Conservation (phyloP, 2,888 invertebrate genomes). For the Tetranychus piercei region DNA sequence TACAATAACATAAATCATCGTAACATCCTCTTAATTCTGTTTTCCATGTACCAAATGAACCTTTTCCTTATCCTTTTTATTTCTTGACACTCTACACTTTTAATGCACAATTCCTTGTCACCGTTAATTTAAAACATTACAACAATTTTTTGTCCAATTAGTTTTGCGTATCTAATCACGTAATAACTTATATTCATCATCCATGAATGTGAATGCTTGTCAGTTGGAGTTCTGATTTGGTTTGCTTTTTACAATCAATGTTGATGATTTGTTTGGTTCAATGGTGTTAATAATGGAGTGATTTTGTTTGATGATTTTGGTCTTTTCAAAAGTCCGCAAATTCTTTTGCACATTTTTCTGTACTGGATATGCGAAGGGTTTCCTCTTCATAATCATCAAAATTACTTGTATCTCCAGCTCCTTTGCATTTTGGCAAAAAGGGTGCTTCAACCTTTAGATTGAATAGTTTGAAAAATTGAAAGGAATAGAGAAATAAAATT, state of each 20-base stretch:
- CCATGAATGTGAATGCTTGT: neutral
- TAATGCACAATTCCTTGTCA: neutral
- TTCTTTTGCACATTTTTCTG: slow-evolving; percentile 98
- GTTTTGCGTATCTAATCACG: neutral
- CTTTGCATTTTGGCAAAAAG: slow-evolving; percentile 95
- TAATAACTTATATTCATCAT: slow-evolving; percentile 1
- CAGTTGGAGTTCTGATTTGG: neutral
- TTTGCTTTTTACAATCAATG: neutral
- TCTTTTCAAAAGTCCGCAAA: slow-evolving; percentile 68
- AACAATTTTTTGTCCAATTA: neutral
- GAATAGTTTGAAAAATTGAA: neutral
- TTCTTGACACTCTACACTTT: neutral
- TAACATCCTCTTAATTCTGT: neutral
- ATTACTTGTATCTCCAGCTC: slow-evolving; percentile 97
- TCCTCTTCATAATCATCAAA: slow-evolving; percentile 99
- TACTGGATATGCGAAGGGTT: slow-evolving; percentile 88
- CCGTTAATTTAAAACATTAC: neutral
- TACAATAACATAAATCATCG: neutral
- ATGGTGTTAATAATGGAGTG: neutral
- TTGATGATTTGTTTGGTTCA: neutral
- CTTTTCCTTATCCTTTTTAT: neutral
- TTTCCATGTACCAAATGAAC: neutral
- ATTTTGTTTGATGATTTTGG: neutral
- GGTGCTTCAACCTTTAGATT: slow-evolving; percentile 68
- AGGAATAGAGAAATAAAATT: neutral